Conservation (phyloP, 2,113 vertebrate species). For the Tauraco erythrolophus region DNA sequence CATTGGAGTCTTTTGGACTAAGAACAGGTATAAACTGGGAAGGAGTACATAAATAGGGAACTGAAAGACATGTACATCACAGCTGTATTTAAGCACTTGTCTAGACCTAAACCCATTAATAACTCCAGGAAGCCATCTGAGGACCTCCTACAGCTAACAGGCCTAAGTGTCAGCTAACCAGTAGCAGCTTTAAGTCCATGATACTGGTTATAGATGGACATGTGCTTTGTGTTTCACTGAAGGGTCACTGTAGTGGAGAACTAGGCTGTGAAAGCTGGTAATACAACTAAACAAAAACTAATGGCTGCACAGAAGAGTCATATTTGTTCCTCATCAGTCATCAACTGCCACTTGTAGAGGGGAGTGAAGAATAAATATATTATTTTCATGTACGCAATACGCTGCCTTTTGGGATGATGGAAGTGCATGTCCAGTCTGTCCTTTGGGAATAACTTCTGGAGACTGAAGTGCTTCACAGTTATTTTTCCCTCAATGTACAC, state of each 20-base stretch:
- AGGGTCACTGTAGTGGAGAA: neutral
- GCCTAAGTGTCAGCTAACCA: neutral
- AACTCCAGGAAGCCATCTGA: neutral
- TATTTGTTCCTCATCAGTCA: neutral
- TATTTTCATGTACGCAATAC: neutral
- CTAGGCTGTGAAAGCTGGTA: neutral
- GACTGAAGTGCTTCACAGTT: neutral
- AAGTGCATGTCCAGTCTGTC: neutral
- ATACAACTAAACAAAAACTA: neutral
- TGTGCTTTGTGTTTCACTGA: neutral
- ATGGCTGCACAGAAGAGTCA: accelerated
- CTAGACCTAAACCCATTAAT: neutral
- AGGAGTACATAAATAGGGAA: neutral
- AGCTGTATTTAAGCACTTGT: neutral
- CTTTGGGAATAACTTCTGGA: neutral
- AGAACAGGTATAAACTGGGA: neutral
- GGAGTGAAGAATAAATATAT: accelerated
- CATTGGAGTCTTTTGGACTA: neutral
- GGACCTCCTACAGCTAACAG: neutral
- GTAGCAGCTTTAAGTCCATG: neutral
- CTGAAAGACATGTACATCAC: neutral
- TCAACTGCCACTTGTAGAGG: neutral
- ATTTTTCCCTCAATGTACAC: neutral
- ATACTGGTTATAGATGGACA: neutral
- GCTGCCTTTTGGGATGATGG: neutral